These are phyloP conservation scores for Tholera decimalis DNA, from an alignment of 2,888 invertebrate species.

Conservation along the genomic window DNA sequence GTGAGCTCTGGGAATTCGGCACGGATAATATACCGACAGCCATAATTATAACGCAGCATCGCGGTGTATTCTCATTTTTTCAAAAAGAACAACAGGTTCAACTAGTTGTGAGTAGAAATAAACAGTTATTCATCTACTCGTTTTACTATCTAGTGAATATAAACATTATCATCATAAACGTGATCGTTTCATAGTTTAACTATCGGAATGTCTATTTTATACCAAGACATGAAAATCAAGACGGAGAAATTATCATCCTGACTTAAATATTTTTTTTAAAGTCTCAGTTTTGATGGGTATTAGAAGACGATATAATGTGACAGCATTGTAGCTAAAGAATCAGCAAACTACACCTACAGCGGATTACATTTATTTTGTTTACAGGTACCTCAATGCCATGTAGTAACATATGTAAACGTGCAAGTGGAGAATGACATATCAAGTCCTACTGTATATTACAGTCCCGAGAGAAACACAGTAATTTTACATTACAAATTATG, in stretches of 20 bases:
- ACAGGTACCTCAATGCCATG: constrained; percentile 43
- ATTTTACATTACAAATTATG: constrained; percentile 50
- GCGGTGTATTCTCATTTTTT: constrained; percentile 21
- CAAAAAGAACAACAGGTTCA: constrained; percentile 24
- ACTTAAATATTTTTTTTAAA: background rate
- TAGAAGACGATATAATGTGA: background rate
- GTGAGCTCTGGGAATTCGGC: constrained; percentile 43
- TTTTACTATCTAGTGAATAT: background rate
- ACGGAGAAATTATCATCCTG: background rate
- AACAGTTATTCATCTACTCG: background rate
- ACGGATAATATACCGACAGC: constrained; percentile 17
- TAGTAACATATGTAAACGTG: constrained; percentile 50
- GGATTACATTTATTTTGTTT: background rate
- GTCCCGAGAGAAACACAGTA: constrained; percentile 28
- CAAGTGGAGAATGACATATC: constrained; percentile 44
- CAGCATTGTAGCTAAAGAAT: background rate
- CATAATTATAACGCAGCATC: background rate
- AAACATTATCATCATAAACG: background rate
- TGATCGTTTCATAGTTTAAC: too few relatives aligned
- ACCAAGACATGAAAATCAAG: background rate
- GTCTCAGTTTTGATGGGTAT: background rate
- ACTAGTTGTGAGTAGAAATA: constrained; percentile 33
- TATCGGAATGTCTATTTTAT: too few relatives aligned
- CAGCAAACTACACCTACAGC: background rate
- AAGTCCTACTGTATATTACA: constrained; percentile 59